These are phyloP conservation scores for Drosophila lowei DNA, from an alignment of 1,140 invertebrate species.

Conservation along the genomic window DNA sequence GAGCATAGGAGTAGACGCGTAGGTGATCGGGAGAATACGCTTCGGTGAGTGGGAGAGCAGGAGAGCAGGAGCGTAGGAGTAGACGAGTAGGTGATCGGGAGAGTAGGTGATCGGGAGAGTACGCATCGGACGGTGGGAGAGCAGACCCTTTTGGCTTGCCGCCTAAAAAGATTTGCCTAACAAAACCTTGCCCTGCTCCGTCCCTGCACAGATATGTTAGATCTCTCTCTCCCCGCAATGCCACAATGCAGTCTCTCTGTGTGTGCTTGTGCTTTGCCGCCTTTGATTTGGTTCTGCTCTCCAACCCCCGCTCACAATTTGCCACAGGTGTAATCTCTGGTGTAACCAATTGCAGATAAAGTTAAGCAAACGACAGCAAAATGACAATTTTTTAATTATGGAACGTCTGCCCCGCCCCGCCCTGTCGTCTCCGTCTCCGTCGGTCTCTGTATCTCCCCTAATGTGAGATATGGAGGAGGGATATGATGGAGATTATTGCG, in stretches of 20 bases:
- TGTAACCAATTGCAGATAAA: constrained; percentile 71
- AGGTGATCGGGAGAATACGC: no score
- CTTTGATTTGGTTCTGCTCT: constrained; percentile 50
- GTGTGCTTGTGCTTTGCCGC: constrained; percentile 30
- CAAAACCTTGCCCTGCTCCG: constrained; percentile 25
- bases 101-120: background rate
- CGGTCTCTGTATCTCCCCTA: constrained; percentile 4
- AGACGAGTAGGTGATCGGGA: no score
- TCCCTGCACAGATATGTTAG: constrained; percentile 60
- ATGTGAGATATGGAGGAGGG: constrained; percentile 31
- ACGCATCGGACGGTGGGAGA: background rate
- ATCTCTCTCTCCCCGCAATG: constrained; percentile 4
- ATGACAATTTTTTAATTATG: constrained; percentile 78
- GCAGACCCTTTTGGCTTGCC: constrained; percentile 23
- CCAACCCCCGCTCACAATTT: constrained; percentile 31
- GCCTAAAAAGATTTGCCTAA: constrained; percentile 63
- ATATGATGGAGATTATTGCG: constrained; percentile 22
- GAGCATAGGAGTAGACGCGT: no score
- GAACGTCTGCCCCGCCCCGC: constrained; percentile 24
- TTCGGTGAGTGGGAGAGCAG: no score
- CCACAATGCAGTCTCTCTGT: constrained; percentile 55
- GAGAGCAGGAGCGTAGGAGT: no score
- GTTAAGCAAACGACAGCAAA: constrained; percentile 74
- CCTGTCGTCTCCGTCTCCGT: background rate
- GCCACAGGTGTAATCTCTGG: constrained; percentile 68